phyloP scores from a whole-genome alignment of 2,888 invertebrate genomes.

The Apotomis capreana region DNA sequence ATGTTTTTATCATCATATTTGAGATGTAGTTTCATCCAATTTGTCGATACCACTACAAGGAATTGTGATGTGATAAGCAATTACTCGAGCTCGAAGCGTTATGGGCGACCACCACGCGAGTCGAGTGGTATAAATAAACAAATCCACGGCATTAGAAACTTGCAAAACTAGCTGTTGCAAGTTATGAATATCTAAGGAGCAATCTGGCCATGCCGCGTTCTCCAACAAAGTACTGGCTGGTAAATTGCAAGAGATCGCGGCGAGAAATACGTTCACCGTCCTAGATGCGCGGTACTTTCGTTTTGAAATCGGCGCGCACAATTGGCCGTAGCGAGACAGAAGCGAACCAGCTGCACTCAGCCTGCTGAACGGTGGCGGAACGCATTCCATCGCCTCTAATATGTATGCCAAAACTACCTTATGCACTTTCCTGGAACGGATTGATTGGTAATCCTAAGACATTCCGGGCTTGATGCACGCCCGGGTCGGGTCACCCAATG shows the following conservation, averaged over 20 bases:
- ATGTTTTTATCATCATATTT: slow-evolving; percentile 9
- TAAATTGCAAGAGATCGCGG: slow-evolving; percentile 80
- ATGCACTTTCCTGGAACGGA: slow-evolving; percentile 39
- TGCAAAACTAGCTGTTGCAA: slow-evolving; percentile 65
- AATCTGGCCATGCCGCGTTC: slow-evolving; percentile 73
- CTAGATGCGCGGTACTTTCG: slow-evolving; percentile 83
- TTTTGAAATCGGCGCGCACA: slow-evolving; percentile 83
- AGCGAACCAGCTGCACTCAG: slow-evolving; percentile 61
- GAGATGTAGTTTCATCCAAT: neutral
- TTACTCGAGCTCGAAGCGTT: slow-evolving; percentile 11
- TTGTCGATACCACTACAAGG: neutral
- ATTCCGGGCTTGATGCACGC: neutral
- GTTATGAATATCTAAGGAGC: slow-evolving; percentile 72
- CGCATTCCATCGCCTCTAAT: slow-evolving; percentile 66
- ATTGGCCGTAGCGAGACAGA: slow-evolving; percentile 80
- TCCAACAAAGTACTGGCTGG: slow-evolving; percentile 70
- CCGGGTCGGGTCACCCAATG: neutral
- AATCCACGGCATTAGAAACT: slow-evolving; percentile 68
- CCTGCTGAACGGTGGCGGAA: slow-evolving; percentile 60
- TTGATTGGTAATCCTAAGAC: slow-evolving; percentile 15
- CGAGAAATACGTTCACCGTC: slow-evolving; percentile 83
- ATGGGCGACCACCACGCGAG: slow-evolving; percentile 23
- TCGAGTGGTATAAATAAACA: slow-evolving; percentile 50
- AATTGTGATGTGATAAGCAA: slow-evolving; percentile 1
- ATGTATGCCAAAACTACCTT: slow-evolving; percentile 46